Evolutionary conservation across 2,113 vertebrate genomes (phyloP), one percentile per base, ranked within the genome.

Genomic region (Corvus hawaiiensis): DNA sequence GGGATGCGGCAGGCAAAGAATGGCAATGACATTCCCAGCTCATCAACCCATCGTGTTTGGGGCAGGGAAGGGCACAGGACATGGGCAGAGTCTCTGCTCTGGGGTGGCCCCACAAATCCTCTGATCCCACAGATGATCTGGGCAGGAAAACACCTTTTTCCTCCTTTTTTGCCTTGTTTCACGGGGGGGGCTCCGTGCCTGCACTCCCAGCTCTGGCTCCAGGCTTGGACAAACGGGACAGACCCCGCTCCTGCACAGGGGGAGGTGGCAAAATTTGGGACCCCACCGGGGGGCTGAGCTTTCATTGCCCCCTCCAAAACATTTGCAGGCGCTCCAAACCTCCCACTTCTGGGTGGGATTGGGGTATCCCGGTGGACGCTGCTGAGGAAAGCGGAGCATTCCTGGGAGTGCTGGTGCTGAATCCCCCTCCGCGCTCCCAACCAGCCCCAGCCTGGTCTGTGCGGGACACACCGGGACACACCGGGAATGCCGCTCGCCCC

Each of bases 171-270:
- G 7, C 17, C 8, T 11, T 1, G 0, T 71, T 87, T 52, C 30
- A 2, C 3, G 37, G 8, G 5, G 8, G 5, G 0, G 1, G 4
- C 2, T 67, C 10, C 8, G 17, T 41, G 30, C 23, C 30, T 21
- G 43, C 64, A 4, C 27, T 15, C 43, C 41, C 20, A 46, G 32
- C 56, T 56, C 44, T 13, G 35, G 10, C 33, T 56, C 61, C 4
- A 3, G 59, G 23, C 27, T 67, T 5, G 61, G 44, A 11, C 9
- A 1, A 3, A 20, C 0, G 13, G 35, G 51, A 24, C 13, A 7
- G 20, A 28, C 18, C 28, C 33, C 8, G 18, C 73, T 74, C 43
- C 49, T 26, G 66, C 39, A 0, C 55, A 8, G 67, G 43, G 30
- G 14, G 39, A 72, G 37, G 61, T 6, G 32, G 24, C 39, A 66